phyloP scores from a whole-genome alignment of 2,797 vertebrate species.

The Lepidocolaptes lacrymiger region DNA sequence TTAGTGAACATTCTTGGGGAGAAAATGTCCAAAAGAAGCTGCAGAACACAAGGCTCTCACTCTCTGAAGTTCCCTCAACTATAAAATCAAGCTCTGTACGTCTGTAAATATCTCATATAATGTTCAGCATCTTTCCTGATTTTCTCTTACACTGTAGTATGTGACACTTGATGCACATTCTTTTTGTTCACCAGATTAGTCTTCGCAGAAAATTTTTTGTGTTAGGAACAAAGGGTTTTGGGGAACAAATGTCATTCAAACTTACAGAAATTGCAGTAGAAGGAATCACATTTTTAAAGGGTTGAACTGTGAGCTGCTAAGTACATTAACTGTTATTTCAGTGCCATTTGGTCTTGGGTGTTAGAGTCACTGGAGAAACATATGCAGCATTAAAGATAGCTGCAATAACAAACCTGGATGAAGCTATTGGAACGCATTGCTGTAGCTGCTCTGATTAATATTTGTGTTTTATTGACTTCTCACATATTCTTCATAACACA shows the following conservation, averaged over 20 bases:
- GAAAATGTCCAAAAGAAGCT: neutral
- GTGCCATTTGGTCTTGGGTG: neutral
- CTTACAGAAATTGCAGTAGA: neutral
- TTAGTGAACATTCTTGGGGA: neutral
- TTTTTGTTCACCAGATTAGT: neutral
- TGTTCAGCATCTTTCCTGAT: neutral
- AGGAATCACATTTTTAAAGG: neutral
- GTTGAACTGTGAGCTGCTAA: constrained; percentile 13
- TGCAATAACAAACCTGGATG: neutral
- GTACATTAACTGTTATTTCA: neutral
- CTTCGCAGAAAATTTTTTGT: neutral
- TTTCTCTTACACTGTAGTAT: neutral
- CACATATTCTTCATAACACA: neutral
- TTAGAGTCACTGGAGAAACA: neutral
- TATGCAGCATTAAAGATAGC: neutral
- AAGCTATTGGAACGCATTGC: neutral
- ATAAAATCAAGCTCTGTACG: neutral
- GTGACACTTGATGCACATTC: neutral
- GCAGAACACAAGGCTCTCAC: neutral
- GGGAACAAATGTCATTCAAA: neutral
- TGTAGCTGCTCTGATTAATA: neutral
- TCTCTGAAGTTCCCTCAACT: neutral
- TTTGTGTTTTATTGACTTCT: constrained; percentile 6
- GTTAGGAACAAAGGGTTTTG: neutral
- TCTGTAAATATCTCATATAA: neutral